These are phyloP conservation scores for Entelurus aequoreus DNA, from an alignment of 2,113 vertebrate genomes.

Conservation along the genomic window DNA sequence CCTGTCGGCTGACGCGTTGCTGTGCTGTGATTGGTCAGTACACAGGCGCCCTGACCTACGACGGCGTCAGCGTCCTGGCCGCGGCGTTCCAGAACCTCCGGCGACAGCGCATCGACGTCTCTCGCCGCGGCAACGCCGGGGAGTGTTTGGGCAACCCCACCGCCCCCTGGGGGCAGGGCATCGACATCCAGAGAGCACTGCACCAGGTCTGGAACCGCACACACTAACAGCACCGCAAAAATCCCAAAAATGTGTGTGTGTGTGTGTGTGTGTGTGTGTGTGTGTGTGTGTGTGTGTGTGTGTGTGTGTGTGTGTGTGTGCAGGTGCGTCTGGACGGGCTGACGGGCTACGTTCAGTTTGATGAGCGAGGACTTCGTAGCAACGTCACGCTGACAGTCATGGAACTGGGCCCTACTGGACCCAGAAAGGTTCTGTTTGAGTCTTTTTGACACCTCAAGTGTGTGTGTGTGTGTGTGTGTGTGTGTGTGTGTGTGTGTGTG, in stretches of 20 bases:
- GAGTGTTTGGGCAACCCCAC: conserved; percentile 96
- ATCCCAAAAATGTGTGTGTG: neutral
- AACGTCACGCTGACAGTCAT: conserved; percentile 90
- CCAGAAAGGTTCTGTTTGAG: conserved; percentile 72
- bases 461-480: neutral
- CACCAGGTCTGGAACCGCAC: conserved; percentile 78
- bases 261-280: conserved; percentile 66
- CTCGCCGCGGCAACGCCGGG: conserved; percentile 90
- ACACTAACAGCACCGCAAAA: neutral
- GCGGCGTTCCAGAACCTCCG: conserved; percentile 92
- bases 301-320: conserved; percentile 18
- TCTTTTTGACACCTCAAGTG: neutral
- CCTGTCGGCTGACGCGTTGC: neutral
- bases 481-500: neutral
- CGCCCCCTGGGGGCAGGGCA: conserved; percentile 95
- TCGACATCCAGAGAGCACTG: conserved; percentile 95
- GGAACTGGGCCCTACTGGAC: conserved; percentile 81
- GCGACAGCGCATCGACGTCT: conserved; percentile 91
- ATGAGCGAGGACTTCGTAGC: conserved; percentile 88
- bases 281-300: conserved; percentile 66
- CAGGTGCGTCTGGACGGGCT: conserved; percentile 90
- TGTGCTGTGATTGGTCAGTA: conserved; percentile 71
- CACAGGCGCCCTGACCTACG: conserved; percentile 92
- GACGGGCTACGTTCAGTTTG: conserved; percentile 91
- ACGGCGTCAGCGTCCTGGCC: conserved; percentile 89